Evolutionary conservation across 2,113 vertebrate genomes (phyloP).

Genomic region (Hoplias malabaricus): DNA sequence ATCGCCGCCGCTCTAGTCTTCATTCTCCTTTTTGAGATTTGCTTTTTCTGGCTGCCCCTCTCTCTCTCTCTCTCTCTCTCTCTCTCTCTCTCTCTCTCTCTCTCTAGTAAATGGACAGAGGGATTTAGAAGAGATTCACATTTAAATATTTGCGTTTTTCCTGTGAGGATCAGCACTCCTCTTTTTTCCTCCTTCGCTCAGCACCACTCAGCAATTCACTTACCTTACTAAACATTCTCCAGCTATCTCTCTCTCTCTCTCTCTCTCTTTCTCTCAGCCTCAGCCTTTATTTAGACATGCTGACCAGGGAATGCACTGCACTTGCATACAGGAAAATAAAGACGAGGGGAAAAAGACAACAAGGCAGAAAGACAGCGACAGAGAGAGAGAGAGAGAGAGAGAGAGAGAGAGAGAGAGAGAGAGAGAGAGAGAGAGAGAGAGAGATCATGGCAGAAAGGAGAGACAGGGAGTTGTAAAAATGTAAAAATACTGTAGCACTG

Average conservation of each 20-base stretch:
- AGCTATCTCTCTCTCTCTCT: background rate
- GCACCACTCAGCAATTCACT: slow-evolving; percentile 40
- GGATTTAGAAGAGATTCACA: slow-evolving; percentile 30
- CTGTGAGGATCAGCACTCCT: slow-evolving; percentile 33
- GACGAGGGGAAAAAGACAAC: background rate
- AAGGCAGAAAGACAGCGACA: background rate
- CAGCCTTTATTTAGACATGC: slow-evolving; percentile 29
- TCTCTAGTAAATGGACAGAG: background rate
- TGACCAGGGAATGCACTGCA: slow-evolving; percentile 33
- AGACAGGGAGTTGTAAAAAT: too few relatives aligned
- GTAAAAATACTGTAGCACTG: too few relatives aligned
- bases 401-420: too few relatives aligned
- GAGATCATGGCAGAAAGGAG: background rate
- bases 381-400: background rate
- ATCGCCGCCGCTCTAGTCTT: background rate
- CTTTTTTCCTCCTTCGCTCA: slow-evolving; percentile 37
- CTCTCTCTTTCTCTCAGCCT: background rate
- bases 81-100: background rate
- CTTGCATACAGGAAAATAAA: background rate
- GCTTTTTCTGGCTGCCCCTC: background rate
- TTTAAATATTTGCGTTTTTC: slow-evolving; percentile 41
- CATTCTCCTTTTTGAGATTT: background rate
- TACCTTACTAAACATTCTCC: slow-evolving; percentile 32
- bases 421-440: background rate
- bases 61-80: background rate